Percentiles rank a stretch among this genome's conserved stretches.
Evolutionary conservation across 2,888 invertebrate genomes (phyloP).

Genomic region (Pseudolycoriella hygida): DNA sequence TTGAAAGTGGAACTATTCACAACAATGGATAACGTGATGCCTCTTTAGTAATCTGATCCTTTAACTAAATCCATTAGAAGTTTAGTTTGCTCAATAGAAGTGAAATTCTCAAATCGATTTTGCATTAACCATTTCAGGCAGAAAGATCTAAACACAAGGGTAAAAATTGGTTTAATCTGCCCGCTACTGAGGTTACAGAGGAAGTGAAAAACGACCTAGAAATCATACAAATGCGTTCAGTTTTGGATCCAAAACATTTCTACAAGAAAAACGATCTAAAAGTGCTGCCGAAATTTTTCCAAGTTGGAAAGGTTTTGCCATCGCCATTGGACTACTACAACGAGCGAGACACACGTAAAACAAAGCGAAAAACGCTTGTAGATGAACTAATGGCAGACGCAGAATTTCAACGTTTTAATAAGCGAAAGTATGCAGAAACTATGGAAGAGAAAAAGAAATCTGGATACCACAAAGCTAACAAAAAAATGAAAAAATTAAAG

Average conservation of each 20-base stretch:
- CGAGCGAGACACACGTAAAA: slow-evolving; percentile 56
- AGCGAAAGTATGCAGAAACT: slow-evolving; percentile 62
- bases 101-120: neutral
- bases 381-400: slow-evolving; percentile 86
- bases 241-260: slow-evolving; percentile 80
- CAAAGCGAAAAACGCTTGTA: slow-evolving; percentile 76
- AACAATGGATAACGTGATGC: slow-evolving; percentile 16
- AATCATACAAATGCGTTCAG: slow-evolving; percentile 82
- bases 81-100: neutral
- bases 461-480: slow-evolving; percentile 55
- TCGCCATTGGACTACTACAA: slow-evolving; percentile 75
- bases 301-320: slow-evolving; percentile 73
- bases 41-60: slow-evolving; percentile 30
- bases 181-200: slow-evolving; percentile 75
- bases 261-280: slow-evolving; percentile 85
- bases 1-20: neutral
- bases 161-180: slow-evolving; percentile 74
- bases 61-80: neutral
- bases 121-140: slow-evolving; percentile 27
- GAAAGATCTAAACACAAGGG: slow-evolving; percentile 70
- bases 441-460: slow-evolving; percentile 50
- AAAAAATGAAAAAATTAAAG: slow-evolving; percentile 50
- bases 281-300: slow-evolving; percentile 83
- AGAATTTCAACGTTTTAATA: slow-evolving; percentile 63
- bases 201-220: slow-evolving; percentile 76